Percentiles rank a stretch among this genome's conserved stretches.
These are phyloP conservation scores for Campaea margaritaria DNA, from an alignment of 2,888 invertebrate species.

Conservation along the genomic window DNA sequence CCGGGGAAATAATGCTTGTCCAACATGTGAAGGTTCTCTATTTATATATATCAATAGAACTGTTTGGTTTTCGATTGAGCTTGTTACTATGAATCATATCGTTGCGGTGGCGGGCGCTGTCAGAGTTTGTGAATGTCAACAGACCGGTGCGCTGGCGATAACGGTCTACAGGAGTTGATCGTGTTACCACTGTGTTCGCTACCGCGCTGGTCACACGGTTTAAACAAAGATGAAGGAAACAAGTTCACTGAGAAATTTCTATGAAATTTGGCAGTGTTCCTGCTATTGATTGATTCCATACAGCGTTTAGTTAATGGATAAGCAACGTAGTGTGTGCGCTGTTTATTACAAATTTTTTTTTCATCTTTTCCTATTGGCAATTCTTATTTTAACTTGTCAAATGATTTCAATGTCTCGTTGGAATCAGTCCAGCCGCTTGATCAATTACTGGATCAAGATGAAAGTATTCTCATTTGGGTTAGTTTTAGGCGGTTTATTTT, in stretches of 20 bases:
- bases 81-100: too few relatives aligned
- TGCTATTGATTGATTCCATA: not conserved
- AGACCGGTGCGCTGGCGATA: too few relatives aligned
- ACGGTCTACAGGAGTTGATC: too few relatives aligned
- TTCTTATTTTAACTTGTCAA: not conserved
- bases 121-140: too few relatives aligned
- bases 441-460: not conserved
- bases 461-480: not conserved
- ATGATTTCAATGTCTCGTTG: conserved; percentile 1
- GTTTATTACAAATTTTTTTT: conserved; percentile 3
- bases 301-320: not conserved
- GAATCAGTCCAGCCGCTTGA: conserved; percentile 3
- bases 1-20: conserved; percentile 20
- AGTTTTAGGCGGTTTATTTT: not conserved
- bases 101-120: too few relatives aligned
- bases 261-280: not conserved
- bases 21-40: conserved; percentile 4
- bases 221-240: too few relatives aligned
- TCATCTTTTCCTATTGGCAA: not conserved
- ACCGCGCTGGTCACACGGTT: too few relatives aligned
- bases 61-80: not conserved
- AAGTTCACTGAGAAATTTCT: not conserved
- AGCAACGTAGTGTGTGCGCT: conserved; percentile 5
- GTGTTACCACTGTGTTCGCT: too few relatives aligned
- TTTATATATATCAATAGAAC: not conserved